Conservation (phyloP, 2,797 vertebrate genomes). For the Microhierax caerulescens region DNA sequence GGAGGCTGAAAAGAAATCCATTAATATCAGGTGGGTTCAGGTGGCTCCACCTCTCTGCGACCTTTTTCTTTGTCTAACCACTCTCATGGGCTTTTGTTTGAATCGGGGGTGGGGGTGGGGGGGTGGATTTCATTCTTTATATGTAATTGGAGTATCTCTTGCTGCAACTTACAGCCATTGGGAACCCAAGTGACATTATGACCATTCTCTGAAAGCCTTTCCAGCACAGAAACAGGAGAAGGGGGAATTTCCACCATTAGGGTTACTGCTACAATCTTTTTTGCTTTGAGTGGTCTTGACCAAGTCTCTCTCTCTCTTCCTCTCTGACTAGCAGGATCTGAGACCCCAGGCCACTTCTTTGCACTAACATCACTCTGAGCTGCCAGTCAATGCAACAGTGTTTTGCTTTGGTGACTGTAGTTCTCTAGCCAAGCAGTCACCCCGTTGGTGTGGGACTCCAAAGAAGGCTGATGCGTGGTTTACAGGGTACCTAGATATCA, state of each 20-base stretch:
- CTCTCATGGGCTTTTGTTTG: not conserved
- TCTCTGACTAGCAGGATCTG: not conserved
- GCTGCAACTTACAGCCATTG: fast-evolving
- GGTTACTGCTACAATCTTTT: not conserved
- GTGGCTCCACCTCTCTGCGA: not conserved
- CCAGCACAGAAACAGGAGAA: not conserved
- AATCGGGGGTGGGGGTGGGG: no score
- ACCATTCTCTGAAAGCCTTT: not conserved
- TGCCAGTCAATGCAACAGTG: not conserved
- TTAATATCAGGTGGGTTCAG: not conserved
- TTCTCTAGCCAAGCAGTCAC: not conserved
- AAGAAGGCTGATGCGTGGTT: not conserved
- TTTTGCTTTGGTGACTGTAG: not conserved
- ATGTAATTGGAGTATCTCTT: not conserved
- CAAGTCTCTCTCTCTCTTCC: not conserved
- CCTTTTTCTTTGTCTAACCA: not conserved
- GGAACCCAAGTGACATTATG: not conserved
- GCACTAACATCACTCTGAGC: not conserved
- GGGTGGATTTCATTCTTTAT: not conserved
- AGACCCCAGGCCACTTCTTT: not conserved
- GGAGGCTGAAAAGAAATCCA: not conserved
- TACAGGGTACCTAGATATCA: not conserved
- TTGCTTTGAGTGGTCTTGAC: not conserved
- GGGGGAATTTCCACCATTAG: not conserved
- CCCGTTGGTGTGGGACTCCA: not conserved